Evolutionary conservation across 2,888 invertebrate genomes (phyloP).

Genomic region (Himalopsyche anomala): DNA sequence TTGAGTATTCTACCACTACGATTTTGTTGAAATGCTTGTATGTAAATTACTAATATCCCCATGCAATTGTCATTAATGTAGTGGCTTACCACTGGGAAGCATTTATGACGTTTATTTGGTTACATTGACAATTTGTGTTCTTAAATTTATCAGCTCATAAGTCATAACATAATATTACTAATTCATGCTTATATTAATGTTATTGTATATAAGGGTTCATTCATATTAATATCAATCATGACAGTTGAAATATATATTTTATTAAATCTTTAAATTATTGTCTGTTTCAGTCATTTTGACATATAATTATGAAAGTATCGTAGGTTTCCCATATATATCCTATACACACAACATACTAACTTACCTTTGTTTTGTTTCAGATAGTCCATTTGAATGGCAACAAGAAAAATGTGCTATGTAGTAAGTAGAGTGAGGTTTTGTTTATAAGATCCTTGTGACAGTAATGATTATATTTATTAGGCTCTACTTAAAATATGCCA

Average conservation of each 20-base stretch:
- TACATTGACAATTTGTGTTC: background rate
- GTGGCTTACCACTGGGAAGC: background rate
- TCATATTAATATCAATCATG: no score
- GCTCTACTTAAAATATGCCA: background rate
- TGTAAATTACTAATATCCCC: background rate
- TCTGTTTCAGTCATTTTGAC: no score
- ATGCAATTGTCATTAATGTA: background rate
- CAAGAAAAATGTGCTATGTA: slow-evolving; percentile 40
- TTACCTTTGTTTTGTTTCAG: slow-evolving; percentile 35
- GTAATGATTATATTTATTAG: background rate
- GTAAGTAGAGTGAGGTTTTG: slow-evolving; percentile 28
- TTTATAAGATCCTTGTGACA: slow-evolving; percentile 11
- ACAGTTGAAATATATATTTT: no score
- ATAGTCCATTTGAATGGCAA: background rate
- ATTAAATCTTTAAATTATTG: no score
- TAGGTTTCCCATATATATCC: no score
- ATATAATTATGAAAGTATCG: no score
- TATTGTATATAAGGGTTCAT: no score
- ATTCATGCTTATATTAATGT: no score
- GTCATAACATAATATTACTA: background rate
- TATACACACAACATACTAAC: background rate
- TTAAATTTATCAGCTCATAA: background rate
- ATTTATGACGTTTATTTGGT: background rate
- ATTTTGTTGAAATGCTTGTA: background rate
- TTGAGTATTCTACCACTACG: background rate